Conservation (phyloP, 2,888 invertebrate species). For the Ochropacha duplaris region DNA sequence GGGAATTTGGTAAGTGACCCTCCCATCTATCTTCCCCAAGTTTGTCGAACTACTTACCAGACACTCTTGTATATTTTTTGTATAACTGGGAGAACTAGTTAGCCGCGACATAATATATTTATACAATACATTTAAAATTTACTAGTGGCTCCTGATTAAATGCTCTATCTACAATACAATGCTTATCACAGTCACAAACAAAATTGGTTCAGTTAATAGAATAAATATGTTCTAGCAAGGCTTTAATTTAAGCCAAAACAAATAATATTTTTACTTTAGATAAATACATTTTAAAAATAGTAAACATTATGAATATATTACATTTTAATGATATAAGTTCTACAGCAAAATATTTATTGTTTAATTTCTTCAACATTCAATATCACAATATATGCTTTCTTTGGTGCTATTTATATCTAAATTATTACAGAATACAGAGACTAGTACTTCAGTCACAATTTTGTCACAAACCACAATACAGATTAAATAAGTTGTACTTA, state of each 20-base stretch:
- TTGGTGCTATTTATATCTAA: slow-evolving; percentile 57
- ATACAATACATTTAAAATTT: no score
- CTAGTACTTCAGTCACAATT: slow-evolving; percentile 42
- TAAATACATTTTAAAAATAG: slow-evolving; percentile 9
- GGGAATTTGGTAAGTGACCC: no score
- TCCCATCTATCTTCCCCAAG: no score
- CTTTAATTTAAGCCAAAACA: background rate
- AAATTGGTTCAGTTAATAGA: slow-evolving; percentile 7
- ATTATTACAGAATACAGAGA: slow-evolving; percentile 47
- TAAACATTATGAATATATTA: background rate
- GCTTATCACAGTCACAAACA: slow-evolving; percentile 39
- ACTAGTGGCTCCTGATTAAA: background rate
- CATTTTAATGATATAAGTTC: slow-evolving; percentile 8
- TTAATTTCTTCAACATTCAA: slow-evolving; percentile 40
- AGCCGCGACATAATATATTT: no score
- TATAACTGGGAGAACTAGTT: no score
- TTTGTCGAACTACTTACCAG: no score
- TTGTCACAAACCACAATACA: slow-evolving; percentile 27
- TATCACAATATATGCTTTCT: slow-evolving; percentile 66
- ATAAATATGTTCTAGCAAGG: background rate
- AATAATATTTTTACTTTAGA: background rate
- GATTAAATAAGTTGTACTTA: slow-evolving; percentile 10
- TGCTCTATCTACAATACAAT: slow-evolving; percentile 29
- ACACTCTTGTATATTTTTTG: no score
- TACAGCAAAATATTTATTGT: slow-evolving; percentile 10